phyloP scores from a whole-genome alignment of 2,888 invertebrate genomes.

The Tenthredo amoena region DNA sequence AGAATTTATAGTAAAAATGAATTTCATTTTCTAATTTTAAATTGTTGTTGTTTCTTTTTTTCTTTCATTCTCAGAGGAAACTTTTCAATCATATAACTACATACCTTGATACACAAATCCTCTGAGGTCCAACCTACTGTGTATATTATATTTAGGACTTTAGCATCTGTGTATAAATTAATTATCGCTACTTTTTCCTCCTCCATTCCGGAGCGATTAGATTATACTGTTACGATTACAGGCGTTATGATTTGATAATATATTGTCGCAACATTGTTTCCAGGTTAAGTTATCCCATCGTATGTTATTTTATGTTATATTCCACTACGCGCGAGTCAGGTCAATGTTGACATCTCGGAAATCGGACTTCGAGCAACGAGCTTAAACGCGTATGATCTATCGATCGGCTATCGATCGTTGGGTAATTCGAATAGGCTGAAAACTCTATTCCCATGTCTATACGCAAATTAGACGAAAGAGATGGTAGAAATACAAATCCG shows the following conservation, averaged over 20 bases:
- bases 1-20: conserved; percentile 46
- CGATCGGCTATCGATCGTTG: neutral
- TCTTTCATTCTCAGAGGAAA: neutral
- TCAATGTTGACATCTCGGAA: neutral
- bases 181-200: conserved; percentile 68
- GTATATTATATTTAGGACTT: conserved; percentile 68
- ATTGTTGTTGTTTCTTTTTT: neutral
- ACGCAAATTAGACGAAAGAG: no score
- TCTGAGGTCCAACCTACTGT: conserved; percentile 68
- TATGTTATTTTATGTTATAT: conserved; percentile 18
- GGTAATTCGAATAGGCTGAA: neutral
- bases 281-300: neutral
- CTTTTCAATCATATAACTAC: neutral
- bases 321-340: neutral
- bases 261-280: neutral
- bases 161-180: conserved; percentile 68
- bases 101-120: conserved; percentile 74
- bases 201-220: conserved; percentile 64
- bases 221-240: neutral
- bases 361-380: neutral
- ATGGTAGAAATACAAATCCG: no score
- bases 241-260: neutral
- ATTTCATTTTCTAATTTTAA: neutral
- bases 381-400: neutral
- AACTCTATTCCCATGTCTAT: no score